Evolutionary conservation across 2,113 vertebrate species (phyloP).

Genomic region (Benthochromis sp.): DNA sequence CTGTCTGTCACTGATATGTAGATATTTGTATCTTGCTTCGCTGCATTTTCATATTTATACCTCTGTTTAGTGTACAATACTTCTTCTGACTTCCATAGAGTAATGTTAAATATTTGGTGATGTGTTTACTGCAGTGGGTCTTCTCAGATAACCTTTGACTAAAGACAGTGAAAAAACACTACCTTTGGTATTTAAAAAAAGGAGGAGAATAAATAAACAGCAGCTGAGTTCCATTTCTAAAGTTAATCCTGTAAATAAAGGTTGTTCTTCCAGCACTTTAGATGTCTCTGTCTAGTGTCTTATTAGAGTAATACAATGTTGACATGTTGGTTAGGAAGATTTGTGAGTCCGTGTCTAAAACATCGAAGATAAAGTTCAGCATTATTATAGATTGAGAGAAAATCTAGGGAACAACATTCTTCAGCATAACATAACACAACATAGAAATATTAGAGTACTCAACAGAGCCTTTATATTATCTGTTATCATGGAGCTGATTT

Average conservation of each 20-base stretch:
- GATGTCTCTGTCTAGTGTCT: slow-evolving; percentile 7
- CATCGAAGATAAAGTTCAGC: neutral
- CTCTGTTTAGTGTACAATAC: neutral
- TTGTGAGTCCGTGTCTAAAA: neutral
- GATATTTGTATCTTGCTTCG: neutral
- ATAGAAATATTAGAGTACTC: neutral
- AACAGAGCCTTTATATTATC: slow-evolving; percentile 12
- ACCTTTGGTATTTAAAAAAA: neutral
- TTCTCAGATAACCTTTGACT: neutral
- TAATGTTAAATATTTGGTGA: slow-evolving; percentile 7
- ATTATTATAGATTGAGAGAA: slow-evolving; percentile 1
- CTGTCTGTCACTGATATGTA: neutral
- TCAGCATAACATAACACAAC: neutral
- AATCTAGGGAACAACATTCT: neutral
- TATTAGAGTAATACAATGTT: neutral
- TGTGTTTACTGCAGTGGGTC: slow-evolving; percentile 12
- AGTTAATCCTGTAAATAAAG: slow-evolving; percentile 14
- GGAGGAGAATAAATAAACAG: slow-evolving; percentile 24
- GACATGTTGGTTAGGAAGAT: slow-evolving; percentile 13
- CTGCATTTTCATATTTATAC: neutral
- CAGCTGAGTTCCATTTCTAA: slow-evolving; percentile 6
- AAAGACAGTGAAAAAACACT: slow-evolving; percentile 1
- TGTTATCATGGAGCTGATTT: slow-evolving; percentile 16
- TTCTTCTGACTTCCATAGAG: neutral
- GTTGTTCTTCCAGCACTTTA: neutral